Base-by-base conservation (phyloP, 1,140 invertebrate genomes). In the Magallana ariakensis region DNA sequence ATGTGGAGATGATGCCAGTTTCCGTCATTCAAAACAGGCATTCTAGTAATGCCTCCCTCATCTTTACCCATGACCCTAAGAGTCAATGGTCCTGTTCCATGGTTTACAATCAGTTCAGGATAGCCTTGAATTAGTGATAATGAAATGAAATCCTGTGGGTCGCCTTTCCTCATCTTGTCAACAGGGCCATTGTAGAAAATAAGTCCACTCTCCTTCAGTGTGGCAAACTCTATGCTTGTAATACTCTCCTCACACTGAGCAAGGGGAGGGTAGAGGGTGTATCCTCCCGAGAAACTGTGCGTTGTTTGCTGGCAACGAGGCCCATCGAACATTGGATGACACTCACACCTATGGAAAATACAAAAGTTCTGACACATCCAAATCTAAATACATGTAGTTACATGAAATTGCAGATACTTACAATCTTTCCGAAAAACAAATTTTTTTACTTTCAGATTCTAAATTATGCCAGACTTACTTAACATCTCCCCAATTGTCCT, bases 171-270 rank as follows among this genome's bases (percentile, higher is more conserved):
- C 11, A 89, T 83, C 80, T 97, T 97, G 16, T 97, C 90, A 7
- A 99, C 98, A 0, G 99, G 98, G 57, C 99, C 99, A 94, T 99
- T 99, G 94, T 99, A 99, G 10, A 99, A 95, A 66, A 99, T 95
- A n/a, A 99, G 95, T 3, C 98, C 98, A 93, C 99, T 97, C 0
- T 96, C 96, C 94, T 97, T 97, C 90, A 96, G 96, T 0, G 98
- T 99, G 85, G 98, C 97, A 93, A 99, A 99, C 94, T 99, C 98
- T 85, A 99, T 96, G 91, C 97, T 98, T 66, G 99, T 96, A 95
- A 98, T 98, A 33, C 98, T 98, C 85, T 97, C 97, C 91, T 99
- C 98, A 94, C 98, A 99, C 97, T 99, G 98, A 93, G 98, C 97
- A 9, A 99, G 95, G 0, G 98, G 96, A 0, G 98, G 97, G 95